Evolutionary conservation across 2,888 invertebrate genomes (phyloP), one percentile per base, ranked within the genome.

Genomic region (Mythimna vitellina): DNA sequence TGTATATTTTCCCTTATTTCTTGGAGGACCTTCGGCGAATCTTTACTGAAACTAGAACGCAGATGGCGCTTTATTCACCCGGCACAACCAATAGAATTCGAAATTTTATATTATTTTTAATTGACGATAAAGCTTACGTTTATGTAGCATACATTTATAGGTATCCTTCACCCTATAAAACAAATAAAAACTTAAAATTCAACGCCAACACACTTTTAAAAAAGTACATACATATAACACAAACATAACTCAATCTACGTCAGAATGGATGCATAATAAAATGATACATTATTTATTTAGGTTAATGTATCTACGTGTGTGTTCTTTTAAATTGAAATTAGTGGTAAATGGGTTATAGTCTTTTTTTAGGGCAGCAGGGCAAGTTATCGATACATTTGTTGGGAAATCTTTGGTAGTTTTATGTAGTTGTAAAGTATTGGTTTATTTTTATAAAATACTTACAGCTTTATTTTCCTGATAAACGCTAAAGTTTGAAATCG

Each of bases 291-390:
- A 88, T 87, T 86, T 88, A 90, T 91, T 85, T 88, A 86, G 92
- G 92, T 91, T 91, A 91, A 91, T 90, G 90, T 87, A 86, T 73
- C 78, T 73, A 76, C 79, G 84, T 86, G 86, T 84, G 76, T 83
- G 84, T 75, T 78, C 71, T 71, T 69, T 73, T 68, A 78, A 80
- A 78, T 70, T 73, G 63, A 53, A 64, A 63, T 75, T 60, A 69
- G 51, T 67, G 60, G 64, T 61, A 75, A 70, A 67, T 70, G 14
- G 62, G 68, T 65, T 71, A 73, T 61, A 46, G 49, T 46, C 7
- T 14, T 1, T 63, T 71, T 80, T 7, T 76, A 65, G 84, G 67
- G 58, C 81, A 60, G 22, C 14, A 51, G 81, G 58, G 57, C 65
- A 38, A n/a, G 54, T 35, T 79, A 49, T 60, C 62, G 35, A 60